Conservation (phyloP, 2,797 vertebrate species). For the Pangasius mekongensis region DNA sequence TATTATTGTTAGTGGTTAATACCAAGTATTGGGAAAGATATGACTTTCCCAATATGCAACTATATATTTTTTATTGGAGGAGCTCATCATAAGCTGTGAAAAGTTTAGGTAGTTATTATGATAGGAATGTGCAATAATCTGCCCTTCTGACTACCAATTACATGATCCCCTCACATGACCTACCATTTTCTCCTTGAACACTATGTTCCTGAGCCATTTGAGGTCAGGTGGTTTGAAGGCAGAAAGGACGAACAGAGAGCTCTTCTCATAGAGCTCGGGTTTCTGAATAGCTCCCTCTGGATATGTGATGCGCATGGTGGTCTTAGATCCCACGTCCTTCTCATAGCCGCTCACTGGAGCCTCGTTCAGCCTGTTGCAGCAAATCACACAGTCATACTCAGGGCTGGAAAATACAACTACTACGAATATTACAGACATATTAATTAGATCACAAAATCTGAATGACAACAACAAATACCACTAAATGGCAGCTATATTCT, state of each 20-base stretch:
- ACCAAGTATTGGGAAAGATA: neutral
- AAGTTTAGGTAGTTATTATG: neutral
- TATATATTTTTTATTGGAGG: neutral
- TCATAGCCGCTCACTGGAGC: constrained; percentile 89
- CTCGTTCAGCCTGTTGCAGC: constrained; percentile 85
- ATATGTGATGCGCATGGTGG: constrained; percentile 95
- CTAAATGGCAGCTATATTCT: neutral
- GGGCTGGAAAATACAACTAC: neutral
- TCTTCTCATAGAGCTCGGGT: constrained; percentile 87
- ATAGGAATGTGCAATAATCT: neutral
- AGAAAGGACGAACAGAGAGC: constrained; percentile 93
- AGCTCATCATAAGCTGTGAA: neutral
- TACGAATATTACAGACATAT: neutral
- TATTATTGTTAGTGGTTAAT: neutral
- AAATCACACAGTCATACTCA: neutral
- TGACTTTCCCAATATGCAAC: neutral
- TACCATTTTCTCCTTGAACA: constrained; percentile 95
- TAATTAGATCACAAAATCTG: neutral
- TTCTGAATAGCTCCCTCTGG: constrained; percentile 97
- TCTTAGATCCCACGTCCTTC: constrained; percentile 95
- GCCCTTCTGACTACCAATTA: neutral
- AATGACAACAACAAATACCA: too few species aligned
- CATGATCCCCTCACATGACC: constrained; percentile 59
- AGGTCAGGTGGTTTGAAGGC: constrained; percentile 97
- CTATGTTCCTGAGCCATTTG: constrained; percentile 95